Percentiles rank a stretch among this genome's conserved stretches.
phyloP scores from a whole-genome alignment of 2,888 invertebrate genomes.

The Ariolimax columbianus region DNA sequence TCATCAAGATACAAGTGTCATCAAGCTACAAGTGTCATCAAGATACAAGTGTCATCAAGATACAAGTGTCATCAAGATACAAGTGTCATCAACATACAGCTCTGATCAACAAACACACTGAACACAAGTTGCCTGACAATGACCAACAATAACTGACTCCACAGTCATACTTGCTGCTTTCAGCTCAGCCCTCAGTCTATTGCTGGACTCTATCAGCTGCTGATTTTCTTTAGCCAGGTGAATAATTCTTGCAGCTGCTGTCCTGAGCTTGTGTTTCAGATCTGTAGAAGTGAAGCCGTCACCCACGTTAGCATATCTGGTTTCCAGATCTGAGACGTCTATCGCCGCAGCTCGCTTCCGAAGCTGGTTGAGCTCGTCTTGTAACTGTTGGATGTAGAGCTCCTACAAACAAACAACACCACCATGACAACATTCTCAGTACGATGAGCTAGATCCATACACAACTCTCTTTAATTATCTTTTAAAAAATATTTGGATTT shows the following conservation, averaged over 20 bases:
- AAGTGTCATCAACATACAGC: too few relatives aligned
- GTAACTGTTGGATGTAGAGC: slow-evolving; percentile 77
- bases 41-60: too few relatives aligned
- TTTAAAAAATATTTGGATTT: too few relatives aligned
- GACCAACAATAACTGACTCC: not conserved
- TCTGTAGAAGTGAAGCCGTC: slow-evolving; percentile 57
- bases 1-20: too few relatives aligned
- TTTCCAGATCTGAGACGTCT: slow-evolving; percentile 26
- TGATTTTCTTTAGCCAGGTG: slow-evolving; percentile 76
- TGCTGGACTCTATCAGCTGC: slow-evolving; percentile 76
- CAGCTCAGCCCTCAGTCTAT: slow-evolving; percentile 75
- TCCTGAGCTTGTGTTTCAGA: slow-evolving; percentile 69
- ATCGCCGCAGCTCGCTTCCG: slow-evolving; percentile 58
- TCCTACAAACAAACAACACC: slow-evolving; percentile 72
- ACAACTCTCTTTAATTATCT: too few relatives aligned
- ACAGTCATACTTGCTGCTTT: slow-evolving; percentile 62
- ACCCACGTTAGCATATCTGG: slow-evolving; percentile 29
- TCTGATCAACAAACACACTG: too few relatives aligned
- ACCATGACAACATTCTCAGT: too few relatives aligned
- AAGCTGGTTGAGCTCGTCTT: slow-evolving; percentile 74
- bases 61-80: too few relatives aligned
- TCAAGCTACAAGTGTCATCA: too few relatives aligned
- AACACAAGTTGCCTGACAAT: too few relatives aligned
- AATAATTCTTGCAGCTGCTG: slow-evolving; percentile 74
- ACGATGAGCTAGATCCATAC: too few relatives aligned